Evolutionary conservation across 2,888 invertebrate genomes (phyloP).

Genomic region (Eudasyphora cyanicolor): DNA sequence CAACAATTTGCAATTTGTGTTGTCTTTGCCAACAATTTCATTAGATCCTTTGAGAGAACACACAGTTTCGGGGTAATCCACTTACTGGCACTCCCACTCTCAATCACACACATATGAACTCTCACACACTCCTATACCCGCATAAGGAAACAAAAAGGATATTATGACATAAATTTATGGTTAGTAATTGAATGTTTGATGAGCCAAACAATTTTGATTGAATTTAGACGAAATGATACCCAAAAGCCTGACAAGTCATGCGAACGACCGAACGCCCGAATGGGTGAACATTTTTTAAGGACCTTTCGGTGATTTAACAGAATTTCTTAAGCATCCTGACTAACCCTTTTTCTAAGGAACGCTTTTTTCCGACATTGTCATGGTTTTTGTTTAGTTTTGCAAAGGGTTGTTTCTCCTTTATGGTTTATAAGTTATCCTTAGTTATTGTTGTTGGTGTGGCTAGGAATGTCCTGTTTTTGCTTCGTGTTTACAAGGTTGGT

Average conservation of each 20-base stretch:
- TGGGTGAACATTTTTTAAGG: constrained; percentile 68
- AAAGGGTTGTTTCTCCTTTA: constrained; percentile 54
- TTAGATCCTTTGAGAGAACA: constrained; percentile 28
- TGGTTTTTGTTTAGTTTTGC: constrained; percentile 49
- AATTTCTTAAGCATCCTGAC: constrained; percentile 67
- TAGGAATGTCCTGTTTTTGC: constrained; percentile 57
- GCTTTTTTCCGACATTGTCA: constrained; percentile 54
- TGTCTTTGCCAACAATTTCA: constrained; percentile 55
- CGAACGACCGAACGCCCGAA: neutral
- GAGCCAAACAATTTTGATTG: constrained; percentile 78
- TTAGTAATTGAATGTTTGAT: constrained; percentile 78
- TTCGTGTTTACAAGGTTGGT: constrained; percentile 64
- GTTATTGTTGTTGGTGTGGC: constrained; percentile 37
- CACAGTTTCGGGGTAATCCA: neutral
- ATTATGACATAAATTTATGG: constrained; percentile 71
- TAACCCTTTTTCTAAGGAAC: constrained; percentile 50
- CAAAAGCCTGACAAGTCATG: constrained; percentile 60
- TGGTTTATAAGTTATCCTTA: neutral
- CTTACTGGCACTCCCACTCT: neutral
- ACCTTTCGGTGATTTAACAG: constrained; percentile 76
- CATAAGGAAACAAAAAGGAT: constrained; percentile 41
- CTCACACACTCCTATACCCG: neutral
- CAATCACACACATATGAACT: too few species aligned
- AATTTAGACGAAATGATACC: constrained; percentile 68
- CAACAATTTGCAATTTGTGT: constrained; percentile 28